Evolutionary conservation across 2,888 invertebrate genomes (phyloP), one percentile per base, ranked within the genome.

Genomic region (Torymus tubicola): DNA sequence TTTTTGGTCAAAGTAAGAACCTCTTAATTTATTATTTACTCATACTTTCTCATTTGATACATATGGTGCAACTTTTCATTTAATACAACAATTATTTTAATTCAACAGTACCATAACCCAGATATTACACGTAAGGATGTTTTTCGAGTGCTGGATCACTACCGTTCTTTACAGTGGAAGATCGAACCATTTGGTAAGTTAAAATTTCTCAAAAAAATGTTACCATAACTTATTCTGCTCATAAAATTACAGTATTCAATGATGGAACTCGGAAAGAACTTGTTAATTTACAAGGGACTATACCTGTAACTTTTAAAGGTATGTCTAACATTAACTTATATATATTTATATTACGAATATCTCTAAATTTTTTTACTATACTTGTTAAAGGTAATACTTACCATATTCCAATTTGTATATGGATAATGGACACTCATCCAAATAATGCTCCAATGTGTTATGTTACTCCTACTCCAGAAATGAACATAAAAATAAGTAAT

Each of bases 371-470:
- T 24, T 18, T 2, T 24, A 24, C 24, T 24, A 3, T 24, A 65
- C 50, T 58, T 58, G 14, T 50, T 86, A 64, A 87, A 95, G 95
- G 94, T 80, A 92, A 93, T 80, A 94, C 93, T 65, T 99, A 99
- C 92, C 97, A 99, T 92, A 99, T 99, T 90, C 99, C 99, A 14
- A 94, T 99, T 60, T 96, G 96, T 89, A 95, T 99, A 87, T 99
- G 98, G 97, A 90, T 99, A 70, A 96, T 98, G 95, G 98, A 99
- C 89, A 98, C 98, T 4, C 98, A 99, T 93, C 99, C 99, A 0
- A 95, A 96, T 89, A 96, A 98, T 92, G 97, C 99, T 55, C 99
- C 99, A 0, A 95, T 99, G 92, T 96, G 96, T 89, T 97, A 95
- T 88, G 99, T 99, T 0, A 96, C 95, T 91, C 99, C 99, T 12